Conservation (phyloP, 2,888 invertebrate genomes). For the Mesorhabditis belari region DNA sequence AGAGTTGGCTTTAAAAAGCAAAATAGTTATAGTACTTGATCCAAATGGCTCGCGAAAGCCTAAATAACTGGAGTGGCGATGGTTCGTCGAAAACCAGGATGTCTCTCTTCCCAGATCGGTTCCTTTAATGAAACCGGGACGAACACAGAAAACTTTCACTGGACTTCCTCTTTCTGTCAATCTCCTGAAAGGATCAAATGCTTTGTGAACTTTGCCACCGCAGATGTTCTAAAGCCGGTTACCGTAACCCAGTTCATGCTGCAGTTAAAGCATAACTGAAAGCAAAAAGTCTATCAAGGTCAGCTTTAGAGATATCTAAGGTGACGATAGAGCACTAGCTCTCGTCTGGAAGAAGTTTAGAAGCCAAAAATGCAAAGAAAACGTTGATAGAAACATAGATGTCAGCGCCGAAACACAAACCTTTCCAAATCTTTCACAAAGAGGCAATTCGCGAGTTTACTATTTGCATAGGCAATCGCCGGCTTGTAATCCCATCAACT, state of each 20-base stretch:
- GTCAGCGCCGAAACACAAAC: neutral
- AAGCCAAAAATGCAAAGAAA: too few relatives aligned
- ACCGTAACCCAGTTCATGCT: constrained; percentile 1
- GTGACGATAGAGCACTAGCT: neutral
- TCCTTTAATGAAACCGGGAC: constrained; percentile 40
- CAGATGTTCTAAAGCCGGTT: too few relatives aligned
- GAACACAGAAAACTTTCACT: constrained; percentile 26
- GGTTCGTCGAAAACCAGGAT: constrained; percentile 33
- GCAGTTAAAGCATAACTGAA: neutral
- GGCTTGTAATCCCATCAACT: constrained; percentile 39
- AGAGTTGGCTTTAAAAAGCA: too few relatives aligned
- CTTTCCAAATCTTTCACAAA: constrained; percentile 24
- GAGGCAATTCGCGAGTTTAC: constrained; percentile 51
- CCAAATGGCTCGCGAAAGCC: constrained; percentile 39
- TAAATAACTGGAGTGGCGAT: constrained; percentile 48
- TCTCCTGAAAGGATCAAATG: constrained; percentile 4
- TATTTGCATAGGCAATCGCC: constrained; percentile 47
- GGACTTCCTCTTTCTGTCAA: neutral
- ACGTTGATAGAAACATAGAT: too few relatives aligned
- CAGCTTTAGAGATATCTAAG: neutral
- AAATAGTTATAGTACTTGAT: too few relatives aligned
- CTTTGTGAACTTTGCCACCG: too few relatives aligned
- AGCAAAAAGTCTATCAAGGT: neutral
- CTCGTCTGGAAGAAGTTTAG: too few relatives aligned
- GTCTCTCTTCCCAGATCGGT: constrained; percentile 42